Evolutionary conservation across 2,797 vertebrate genomes (phyloP).

Genomic region (Semotilus atromaculatus): DNA sequence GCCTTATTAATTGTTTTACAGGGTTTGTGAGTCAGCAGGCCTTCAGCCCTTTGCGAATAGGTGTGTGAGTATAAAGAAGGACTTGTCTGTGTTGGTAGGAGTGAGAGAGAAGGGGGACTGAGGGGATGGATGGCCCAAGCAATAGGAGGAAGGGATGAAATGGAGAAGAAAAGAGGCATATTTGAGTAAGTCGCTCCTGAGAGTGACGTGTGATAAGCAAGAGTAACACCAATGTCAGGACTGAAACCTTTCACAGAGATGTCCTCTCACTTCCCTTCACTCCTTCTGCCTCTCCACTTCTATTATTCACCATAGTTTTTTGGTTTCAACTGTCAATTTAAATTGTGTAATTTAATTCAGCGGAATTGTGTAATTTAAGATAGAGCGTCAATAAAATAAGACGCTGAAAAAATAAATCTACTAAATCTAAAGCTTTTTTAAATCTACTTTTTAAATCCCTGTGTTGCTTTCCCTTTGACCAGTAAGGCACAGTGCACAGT

Average conservation of each 20-base stretch:
- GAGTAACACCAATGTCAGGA: conserved; percentile 77
- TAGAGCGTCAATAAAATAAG: background rate
- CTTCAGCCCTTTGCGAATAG: background rate
- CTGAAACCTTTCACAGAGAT: background rate
- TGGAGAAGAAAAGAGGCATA: conserved; percentile 13
- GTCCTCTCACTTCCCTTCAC: conserved; percentile 72
- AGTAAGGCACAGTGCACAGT: too few relatives aligned
- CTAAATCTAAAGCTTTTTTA: too few relatives aligned
- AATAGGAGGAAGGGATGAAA: conserved; percentile 8
- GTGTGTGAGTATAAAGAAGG: conserved; percentile 24
- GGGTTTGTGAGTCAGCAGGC: conserved; percentile 19
- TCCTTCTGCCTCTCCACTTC: conserved; percentile 47
- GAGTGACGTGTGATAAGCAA: conserved; percentile 75
- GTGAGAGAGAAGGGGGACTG: background rate
- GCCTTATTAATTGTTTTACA: conserved; percentile 31
- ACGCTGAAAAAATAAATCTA: too few relatives aligned
- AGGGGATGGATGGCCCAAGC: background rate
- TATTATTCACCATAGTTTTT: background rate
- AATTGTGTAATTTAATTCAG: background rate
- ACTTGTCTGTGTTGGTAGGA: conserved; percentile 23
- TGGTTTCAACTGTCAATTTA: background rate
- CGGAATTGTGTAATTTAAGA: background rate
- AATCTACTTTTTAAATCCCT: too few relatives aligned
- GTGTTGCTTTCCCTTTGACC: too few relatives aligned
- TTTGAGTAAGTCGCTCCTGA: conserved; percentile 32